Evolutionary conservation across 2,113 vertebrate genomes (phyloP).

Genomic region (Ranitomeya imitator): DNA sequence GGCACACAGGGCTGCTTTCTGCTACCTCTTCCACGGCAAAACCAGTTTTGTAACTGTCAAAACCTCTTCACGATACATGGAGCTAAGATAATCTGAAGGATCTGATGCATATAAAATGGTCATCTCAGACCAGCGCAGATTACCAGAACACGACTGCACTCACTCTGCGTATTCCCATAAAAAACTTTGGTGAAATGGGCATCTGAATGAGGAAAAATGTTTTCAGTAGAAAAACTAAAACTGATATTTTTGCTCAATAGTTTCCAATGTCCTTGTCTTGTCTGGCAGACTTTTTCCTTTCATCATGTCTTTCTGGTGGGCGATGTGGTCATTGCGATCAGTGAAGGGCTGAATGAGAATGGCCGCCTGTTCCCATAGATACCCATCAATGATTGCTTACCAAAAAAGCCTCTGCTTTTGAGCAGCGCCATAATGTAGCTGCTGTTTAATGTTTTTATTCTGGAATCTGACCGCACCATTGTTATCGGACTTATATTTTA

Average conservation of each 20-base stretch:
- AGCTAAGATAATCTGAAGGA: background rate
- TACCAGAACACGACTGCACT: background rate
- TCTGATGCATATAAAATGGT: background rate
- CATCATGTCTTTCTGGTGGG: background rate
- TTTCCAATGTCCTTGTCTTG: no score
- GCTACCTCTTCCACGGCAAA: background rate
- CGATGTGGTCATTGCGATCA: background rate
- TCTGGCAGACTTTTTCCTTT: no score
- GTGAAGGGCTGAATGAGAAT: background rate
- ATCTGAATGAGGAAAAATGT: background rate
- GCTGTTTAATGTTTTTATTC: no score
- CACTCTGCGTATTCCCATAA: background rate
- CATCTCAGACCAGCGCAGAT: background rate
- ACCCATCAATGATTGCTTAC: no score
- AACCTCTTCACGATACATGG: background rate
- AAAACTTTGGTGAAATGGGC: background rate
- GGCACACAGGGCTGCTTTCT: slow-evolving; percentile 4
- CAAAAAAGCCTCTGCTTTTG: no score
- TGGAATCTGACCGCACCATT: no score
- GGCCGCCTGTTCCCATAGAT: no score
- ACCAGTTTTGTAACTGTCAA: background rate
- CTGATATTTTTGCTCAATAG: no score
- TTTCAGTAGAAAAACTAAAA: no score
- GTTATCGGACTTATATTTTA: no score
- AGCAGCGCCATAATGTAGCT: no score